Base-by-base conservation (phyloP, 2,113 vertebrate species). In the Cyprinodon variegatus region DNA sequence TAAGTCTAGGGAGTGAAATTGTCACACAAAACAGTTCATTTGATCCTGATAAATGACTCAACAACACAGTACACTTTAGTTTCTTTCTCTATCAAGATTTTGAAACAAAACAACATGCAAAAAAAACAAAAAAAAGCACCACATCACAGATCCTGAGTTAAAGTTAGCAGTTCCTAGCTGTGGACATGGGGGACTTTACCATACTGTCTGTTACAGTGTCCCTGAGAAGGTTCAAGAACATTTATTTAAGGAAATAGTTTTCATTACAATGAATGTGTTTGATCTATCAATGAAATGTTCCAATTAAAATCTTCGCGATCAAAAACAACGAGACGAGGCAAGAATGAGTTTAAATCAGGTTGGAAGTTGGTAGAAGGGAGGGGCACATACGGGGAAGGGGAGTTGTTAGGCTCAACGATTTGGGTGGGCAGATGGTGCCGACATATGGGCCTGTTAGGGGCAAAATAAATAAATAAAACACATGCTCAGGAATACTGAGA, bases 381-480 rank as follows among this genome's bases (percentile, higher is more conserved):
- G 59, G 76, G 62, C 73, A 36, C 82, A 79, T 1, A 64, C 75
- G 89, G 74, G 68, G 65, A 71, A 81, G 74, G 65, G 15, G 79
- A 72, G 77, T 65, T 67, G 67, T 77, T 36, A 38, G 86, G 86
- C 36, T 20, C 72, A 38, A 72, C 72, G 63, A 83, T 89, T 91
- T 82, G 76, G 89, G 83, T 81, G 88, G 89, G 88, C 93, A 95
- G 93, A 94, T 93, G 93, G 93, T 65, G 48, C 41, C 66, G 85
- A 89, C 93, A 94, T 94, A 94, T 93, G 94, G 91, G 85, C 86
- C 80, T 86, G 90, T 93, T 91, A 93, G 73, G 84, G 86, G 85
- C 74, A 75, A 90, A 88, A 89, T 88, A 87, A 88, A 93, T 89
- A 92, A 90, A 88, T 86, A 85, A 88, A 9, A 84, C 89, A 81